Percentiles rank a stretch among this genome's conserved stretches.
These are phyloP conservation scores for Zele albiditarsus DNA, from an alignment of 2,888 invertebrate genomes.

Conservation along the genomic window DNA sequence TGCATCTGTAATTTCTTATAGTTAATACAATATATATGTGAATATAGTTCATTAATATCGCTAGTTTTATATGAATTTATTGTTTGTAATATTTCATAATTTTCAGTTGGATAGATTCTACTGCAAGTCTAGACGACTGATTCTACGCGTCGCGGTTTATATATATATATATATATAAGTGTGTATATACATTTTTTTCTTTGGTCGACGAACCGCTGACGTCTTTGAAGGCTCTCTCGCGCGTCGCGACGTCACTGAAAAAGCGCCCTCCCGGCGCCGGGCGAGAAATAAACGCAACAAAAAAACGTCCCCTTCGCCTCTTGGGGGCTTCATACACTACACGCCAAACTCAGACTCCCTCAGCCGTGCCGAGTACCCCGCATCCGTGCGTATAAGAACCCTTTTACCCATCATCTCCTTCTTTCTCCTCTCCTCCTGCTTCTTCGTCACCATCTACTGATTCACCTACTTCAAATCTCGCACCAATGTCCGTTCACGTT, in stretches of 20 bases:
- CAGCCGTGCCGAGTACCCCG: conserved; percentile 10
- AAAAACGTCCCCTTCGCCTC: conserved; percentile 57
- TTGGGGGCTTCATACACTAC: conserved; percentile 45
- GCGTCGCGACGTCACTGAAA: conserved; percentile 55
- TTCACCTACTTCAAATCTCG: conserved; percentile 39
- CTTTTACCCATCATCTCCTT: conserved; percentile 27
- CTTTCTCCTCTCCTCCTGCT: conserved; percentile 8
- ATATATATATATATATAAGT: background rate
- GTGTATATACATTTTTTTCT: conserved; percentile 7
- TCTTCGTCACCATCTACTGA: background rate
- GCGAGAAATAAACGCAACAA: conserved; percentile 61
- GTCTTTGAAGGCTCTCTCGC: conserved; percentile 48
- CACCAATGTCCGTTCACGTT: conserved; percentile 37
- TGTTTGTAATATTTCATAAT: background rate
- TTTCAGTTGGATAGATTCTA: background rate
- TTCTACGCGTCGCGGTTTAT: background rate
- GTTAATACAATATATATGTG: conserved; percentile 13
- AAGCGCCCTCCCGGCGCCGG: conserved; percentile 63
- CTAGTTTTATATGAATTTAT: background rate
- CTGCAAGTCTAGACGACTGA: background rate
- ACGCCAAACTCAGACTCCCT: conserved; percentile 27
- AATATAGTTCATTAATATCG: background rate
- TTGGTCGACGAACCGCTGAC: conserved; percentile 27
- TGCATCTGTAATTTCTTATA: background rate
- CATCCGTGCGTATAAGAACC: conserved; percentile 20